Evolutionary conservation across 2,888 invertebrate species (phyloP).

Genomic region (Coecobrya sp.): DNA sequence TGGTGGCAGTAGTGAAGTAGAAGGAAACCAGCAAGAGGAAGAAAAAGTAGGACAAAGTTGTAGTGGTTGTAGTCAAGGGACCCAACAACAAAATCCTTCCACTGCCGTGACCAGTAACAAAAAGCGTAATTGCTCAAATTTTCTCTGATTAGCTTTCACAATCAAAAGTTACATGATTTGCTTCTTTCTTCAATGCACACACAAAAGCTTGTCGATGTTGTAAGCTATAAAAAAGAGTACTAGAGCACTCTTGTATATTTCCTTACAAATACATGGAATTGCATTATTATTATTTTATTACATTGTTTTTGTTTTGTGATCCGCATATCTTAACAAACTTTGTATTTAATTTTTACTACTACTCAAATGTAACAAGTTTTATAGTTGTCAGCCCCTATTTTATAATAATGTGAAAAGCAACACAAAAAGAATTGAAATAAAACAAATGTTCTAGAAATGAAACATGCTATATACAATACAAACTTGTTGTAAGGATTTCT

Average conservation of each 20-base stretch:
- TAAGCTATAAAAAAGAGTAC: too few relatives aligned
- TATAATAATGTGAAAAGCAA: too few relatives aligned
- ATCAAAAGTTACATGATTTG: conserved; percentile 6
- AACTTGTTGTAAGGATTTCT: too few relatives aligned
- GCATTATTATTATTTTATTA: background rate
- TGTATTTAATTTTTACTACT: conserved; percentile 4
- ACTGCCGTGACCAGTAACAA: conserved; percentile 11
- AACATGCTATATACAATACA: too few relatives aligned
- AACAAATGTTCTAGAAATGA: too few relatives aligned
- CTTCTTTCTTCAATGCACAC: background rate
- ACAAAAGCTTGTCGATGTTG: too few relatives aligned
- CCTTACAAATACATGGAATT: background rate
- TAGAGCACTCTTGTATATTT: background rate
- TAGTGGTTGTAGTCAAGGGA: background rate
- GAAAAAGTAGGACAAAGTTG: background rate
- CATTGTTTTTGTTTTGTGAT: background rate
- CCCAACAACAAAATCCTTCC: conserved; percentile 41
- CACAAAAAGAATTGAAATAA: too few relatives aligned
- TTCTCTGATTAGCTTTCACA: conserved; percentile 62
- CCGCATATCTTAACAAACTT: background rate
- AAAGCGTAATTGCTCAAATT: conserved; percentile 83
- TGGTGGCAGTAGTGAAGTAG: background rate
- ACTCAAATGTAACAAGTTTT: too few relatives aligned
- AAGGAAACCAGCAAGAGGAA: background rate
- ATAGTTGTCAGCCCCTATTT: too few relatives aligned